Conservation (phyloP, 1,140 invertebrate species). For the Caenorhabditis elegans region WBcel235 BX284605.5:11881501-11882000, state of each 20-base stretch:
- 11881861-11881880: conserved; percentile 52
- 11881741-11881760: conserved; percentile 67
- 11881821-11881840: conserved; percentile 62
- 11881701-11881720: conserved; percentile 69
- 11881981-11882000: conserved; percentile 61
- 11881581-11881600: too few relatives aligned
- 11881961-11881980: conserved; percentile 60
- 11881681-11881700: conserved; percentile 69
- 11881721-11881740: conserved; percentile 68
- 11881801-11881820: conserved; percentile 59
- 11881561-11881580: too few relatives aligned
- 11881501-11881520: conserved; percentile 50
- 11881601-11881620: conserved; percentile 66
- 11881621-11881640: conserved; percentile 57
- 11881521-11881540: conserved; percentile 59
- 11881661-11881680: conserved; percentile 70
- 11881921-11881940: conserved; percentile 57
- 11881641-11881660: conserved; percentile 67
- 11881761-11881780: conserved; percentile 52
- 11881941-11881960: conserved; percentile 60
- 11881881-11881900: conserved; percentile 53
- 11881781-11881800: conserved; percentile 62
- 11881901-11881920: conserved; percentile 57
- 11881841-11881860: conserved; percentile 49
- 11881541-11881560: conserved; percentile 61